Evolutionary conservation across 2,888 invertebrate genomes (phyloP).

Genomic region (Unio pictorum): DNA sequence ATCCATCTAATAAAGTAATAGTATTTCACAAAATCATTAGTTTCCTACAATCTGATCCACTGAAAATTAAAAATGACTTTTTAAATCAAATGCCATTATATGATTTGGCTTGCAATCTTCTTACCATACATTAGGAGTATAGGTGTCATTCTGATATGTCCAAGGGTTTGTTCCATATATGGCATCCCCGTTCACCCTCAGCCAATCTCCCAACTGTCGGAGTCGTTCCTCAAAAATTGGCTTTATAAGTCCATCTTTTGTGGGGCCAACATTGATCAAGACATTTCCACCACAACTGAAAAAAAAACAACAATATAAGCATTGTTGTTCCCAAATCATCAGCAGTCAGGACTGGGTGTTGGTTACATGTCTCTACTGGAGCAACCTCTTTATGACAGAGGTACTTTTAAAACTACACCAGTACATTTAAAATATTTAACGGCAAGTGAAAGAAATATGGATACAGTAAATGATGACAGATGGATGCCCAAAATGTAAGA

Average conservation of each 20-base stretch:
- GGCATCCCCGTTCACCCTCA: conserved; percentile 87
- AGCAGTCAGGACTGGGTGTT: no score
- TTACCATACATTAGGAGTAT: conserved; percentile 82
- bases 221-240: conserved; percentile 91
- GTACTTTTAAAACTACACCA: no score
- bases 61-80: no score
- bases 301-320: background rate
- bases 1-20: no score
- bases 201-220: conserved; percentile 84
- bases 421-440: no score
- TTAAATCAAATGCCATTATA: no score
- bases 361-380: background rate
- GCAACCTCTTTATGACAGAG: no score
- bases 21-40: no score
- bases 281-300: conserved; percentile 78
- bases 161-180: conserved; percentile 87
- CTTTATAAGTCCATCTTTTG: conserved; percentile 87
- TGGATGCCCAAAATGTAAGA: no score
- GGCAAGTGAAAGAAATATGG: no score
- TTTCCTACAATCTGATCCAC: no score
- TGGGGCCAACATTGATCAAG: conserved; percentile 89
- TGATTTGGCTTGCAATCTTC: conserved; percentile 7
- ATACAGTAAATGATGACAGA: no score
- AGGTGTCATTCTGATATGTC: conserved; percentile 83
- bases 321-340: background rate